These are phyloP conservation scores for Tetragnatha versicolor DNA, from an alignment of 1,140 invertebrate genomes.

Conservation along the genomic window DNA sequence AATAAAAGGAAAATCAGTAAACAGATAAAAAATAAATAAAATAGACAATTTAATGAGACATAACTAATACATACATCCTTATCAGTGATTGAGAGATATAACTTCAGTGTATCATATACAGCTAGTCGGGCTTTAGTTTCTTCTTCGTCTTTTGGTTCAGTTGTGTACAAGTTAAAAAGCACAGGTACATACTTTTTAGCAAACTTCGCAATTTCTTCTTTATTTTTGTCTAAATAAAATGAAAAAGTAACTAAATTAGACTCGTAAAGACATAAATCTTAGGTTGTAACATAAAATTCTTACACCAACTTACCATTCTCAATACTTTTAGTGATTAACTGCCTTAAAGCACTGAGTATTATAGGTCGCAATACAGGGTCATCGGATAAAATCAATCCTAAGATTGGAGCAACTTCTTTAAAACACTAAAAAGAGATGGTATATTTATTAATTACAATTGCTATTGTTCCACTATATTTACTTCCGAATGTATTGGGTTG, in stretches of 20 bases:
- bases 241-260: neutral
- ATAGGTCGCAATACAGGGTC: constrained; percentile 64
- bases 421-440: constrained; percentile 64
- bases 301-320: constrained; percentile 69
- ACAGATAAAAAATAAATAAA: neutral
- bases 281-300: neutral
- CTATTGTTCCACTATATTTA: constrained; percentile 14
- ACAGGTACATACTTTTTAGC: constrained; percentile 93
- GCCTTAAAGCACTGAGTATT: constrained; percentile 65
- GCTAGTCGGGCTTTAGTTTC: constrained; percentile 79
- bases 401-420: constrained; percentile 76
- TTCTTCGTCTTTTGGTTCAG: constrained; percentile 73
- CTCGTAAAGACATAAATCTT: neutral
- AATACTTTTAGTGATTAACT: constrained; percentile 67
- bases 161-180: constrained; percentile 88
- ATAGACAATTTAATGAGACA: neutral
- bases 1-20: neutral
- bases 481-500: too few relatives aligned
- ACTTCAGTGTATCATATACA: constrained; percentile 80
- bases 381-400: constrained; percentile 74
- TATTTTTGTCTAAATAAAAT: constrained; percentile 67
- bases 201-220: constrained; percentile 71
- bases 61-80: constrained; percentile 48
- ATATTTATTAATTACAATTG: constrained; percentile 7
- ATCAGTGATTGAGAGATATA: constrained; percentile 75